Percentiles rank a stretch among this genome's conserved stretches.
These are phyloP conservation scores for Blastobasis adustella DNA, from an alignment of 2,888 invertebrate genomes.

Conservation along the genomic window DNA sequence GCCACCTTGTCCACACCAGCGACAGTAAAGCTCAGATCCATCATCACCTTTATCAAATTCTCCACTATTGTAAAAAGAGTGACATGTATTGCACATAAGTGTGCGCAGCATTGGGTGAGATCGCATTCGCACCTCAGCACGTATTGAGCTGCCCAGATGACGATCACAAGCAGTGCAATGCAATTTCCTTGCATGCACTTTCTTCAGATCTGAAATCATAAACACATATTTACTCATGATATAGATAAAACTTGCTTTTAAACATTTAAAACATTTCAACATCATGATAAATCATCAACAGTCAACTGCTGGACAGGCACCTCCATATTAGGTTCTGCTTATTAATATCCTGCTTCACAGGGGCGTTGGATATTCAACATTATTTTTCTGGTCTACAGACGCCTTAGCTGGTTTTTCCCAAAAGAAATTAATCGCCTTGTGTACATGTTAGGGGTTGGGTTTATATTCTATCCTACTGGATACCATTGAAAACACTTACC, in stretches of 20 bases:
- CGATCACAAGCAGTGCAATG: constrained; percentile 85
- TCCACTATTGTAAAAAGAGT: constrained; percentile 86
- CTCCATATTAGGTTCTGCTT: too few species aligned
- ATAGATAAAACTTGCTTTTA: neutral
- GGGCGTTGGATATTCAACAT: too few species aligned
- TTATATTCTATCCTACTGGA: too few species aligned
- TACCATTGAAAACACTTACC: too few species aligned
- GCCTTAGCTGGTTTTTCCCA: too few species aligned
- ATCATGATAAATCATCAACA: too few species aligned
- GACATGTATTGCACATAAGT: constrained; percentile 81
- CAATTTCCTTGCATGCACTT: constrained; percentile 74
- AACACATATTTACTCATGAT: neutral
- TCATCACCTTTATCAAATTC: constrained; percentile 89
- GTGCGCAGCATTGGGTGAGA: constrained; percentile 84
- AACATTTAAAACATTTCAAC: too few species aligned
- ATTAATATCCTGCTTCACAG: too few species aligned
- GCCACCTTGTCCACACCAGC: constrained; percentile 89
- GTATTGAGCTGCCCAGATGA: constrained; percentile 83
- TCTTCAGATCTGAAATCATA: constrained; percentile 69
- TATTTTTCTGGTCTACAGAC: too few species aligned
- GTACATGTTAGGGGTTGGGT: too few species aligned
- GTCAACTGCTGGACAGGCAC: too few species aligned
- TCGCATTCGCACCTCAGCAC: constrained; percentile 77
- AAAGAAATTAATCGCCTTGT: too few species aligned
- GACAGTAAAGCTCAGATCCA: constrained; percentile 86